Conservation (phyloP, 2,888 invertebrate species). For the Branchipolynoe longqiensis region DNA sequence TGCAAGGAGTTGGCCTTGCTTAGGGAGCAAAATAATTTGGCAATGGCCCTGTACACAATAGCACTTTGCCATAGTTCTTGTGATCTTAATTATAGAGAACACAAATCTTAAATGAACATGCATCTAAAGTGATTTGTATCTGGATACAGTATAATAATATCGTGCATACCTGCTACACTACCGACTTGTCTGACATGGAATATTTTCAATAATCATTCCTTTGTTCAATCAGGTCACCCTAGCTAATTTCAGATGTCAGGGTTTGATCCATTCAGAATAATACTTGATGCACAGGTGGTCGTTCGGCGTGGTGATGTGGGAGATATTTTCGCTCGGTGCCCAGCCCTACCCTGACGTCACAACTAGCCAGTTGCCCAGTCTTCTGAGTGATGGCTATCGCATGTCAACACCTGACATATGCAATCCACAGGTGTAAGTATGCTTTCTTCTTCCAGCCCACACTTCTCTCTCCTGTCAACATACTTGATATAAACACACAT, state of each 20-base stretch:
- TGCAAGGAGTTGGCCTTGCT: too few species aligned
- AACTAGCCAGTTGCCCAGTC: background rate
- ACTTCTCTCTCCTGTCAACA: background rate
- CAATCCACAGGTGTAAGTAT: constrained; percentile 12
- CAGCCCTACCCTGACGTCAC: constrained; percentile 37
- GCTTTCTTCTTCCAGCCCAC: background rate
- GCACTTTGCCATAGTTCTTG: too few species aligned
- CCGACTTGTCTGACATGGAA: too few species aligned
- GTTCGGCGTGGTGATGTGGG: constrained; percentile 33
- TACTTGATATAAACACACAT: background rate
- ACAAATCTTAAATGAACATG: background rate
- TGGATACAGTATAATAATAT: too few species aligned
- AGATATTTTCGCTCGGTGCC: constrained; percentile 13
- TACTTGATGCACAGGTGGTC: constrained; percentile 32
- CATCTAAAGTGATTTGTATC: too few species aligned
- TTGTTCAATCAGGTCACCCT: too few species aligned
- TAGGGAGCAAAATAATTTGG: too few species aligned
- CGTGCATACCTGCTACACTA: too few species aligned
- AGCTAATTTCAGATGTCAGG: background rate
- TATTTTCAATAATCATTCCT: too few species aligned
- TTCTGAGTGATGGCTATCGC: background rate
- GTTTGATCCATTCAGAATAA: background rate
- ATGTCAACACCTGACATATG: constrained; percentile 24
- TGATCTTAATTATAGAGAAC: too few species aligned
- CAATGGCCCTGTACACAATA: too few species aligned